phyloP scores from a whole-genome alignment of 2,888 invertebrate genomes.

The Trypoxylon attenuatum region DNA sequence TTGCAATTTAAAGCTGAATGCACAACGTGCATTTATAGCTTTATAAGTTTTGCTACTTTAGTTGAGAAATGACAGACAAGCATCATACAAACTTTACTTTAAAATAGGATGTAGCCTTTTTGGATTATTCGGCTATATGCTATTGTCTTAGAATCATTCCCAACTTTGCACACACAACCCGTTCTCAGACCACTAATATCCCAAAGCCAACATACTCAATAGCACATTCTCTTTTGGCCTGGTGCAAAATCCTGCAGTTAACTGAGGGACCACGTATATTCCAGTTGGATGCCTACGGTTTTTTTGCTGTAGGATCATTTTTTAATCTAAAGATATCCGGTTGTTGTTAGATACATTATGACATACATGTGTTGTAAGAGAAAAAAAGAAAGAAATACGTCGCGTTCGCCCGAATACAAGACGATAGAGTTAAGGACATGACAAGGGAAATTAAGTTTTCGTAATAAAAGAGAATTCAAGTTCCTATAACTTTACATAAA shows the following conservation, averaged over 20 bases:
- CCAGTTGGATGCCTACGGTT: slow-evolving; percentile 24
- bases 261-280: slow-evolving; percentile 48
- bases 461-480: slow-evolving; percentile 18
- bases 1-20: slow-evolving; percentile 9
- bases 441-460: slow-evolving; percentile 6
- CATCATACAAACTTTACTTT: slow-evolving; percentile 6
- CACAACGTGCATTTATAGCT: slow-evolving; percentile 10
- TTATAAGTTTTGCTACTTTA: slow-evolving; percentile 2
- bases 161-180: slow-evolving; percentile 24
- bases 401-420: slow-evolving; percentile 44
- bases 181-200: too few relatives aligned
- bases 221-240: slow-evolving; percentile 18
- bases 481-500: slow-evolving; percentile 34
- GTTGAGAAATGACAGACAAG: slow-evolving; percentile 11
- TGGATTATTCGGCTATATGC: slow-evolving; percentile 23
- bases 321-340: slow-evolving; percentile 11
- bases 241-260: slow-evolving; percentile 34
- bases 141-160: slow-evolving; percentile 47
- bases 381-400: neutral
- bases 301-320: slow-evolving; percentile 18
- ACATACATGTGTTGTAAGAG: slow-evolving; percentile 7
- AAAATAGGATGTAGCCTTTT: slow-evolving; percentile 18
- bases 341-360: slow-evolving; percentile 1
- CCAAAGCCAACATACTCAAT: too few relatives aligned
- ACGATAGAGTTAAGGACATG: slow-evolving; percentile 22